Evolutionary conservation across 2,888 invertebrate species (phyloP), one percentile per base, ranked within the genome.

Genomic region (Anthrax anthrax): DNA sequence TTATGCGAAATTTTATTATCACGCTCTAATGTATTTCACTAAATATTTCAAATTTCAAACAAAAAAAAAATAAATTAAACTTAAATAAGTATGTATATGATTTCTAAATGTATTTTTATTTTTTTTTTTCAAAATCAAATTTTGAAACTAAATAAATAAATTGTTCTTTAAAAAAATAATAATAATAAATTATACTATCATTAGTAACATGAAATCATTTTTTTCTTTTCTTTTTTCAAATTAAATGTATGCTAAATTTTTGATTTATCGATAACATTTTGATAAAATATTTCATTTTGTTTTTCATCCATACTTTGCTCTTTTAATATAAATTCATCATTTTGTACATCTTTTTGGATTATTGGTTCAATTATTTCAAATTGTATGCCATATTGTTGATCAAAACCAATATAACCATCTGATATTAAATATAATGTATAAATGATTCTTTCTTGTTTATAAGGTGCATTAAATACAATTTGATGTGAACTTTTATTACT

Each of bases 321-420:
- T 6, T 6, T 23, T 23, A 6, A 23, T 13, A 18, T 16, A 38
- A 37, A 32, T 32, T 12, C 29, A 2, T 12, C n/a, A 39, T 39
- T 23, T n/a, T 12, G 38, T 18, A n/a, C 18, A 10, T 6, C 5
- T 13, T 8, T 16, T 16, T 19, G 32, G 19, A n/a, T n/a, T n/a
- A 40, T 13, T 2, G 40, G 32, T 37, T 47, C 48, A 14, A 63
- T 56, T 36, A 77, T 61, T 54, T 77, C 74, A 42, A 76, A 65
- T 46, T 73, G 73, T 18, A 78, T 55, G 53, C 77, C 72, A 50
- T 74, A 90, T 60, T 95, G 91, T 62, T 96, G 95, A 70, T 97
- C 96, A 27, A 95, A 71, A 2, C 95, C 95, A 52, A 96, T 74
- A 60, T 95, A 92, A 50, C 84, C 84, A 68, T 96, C 96, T 41